These are phyloP conservation scores for Penelope pileata DNA, from an alignment of 2,113 vertebrate species.

Conservation along the genomic window DNA sequence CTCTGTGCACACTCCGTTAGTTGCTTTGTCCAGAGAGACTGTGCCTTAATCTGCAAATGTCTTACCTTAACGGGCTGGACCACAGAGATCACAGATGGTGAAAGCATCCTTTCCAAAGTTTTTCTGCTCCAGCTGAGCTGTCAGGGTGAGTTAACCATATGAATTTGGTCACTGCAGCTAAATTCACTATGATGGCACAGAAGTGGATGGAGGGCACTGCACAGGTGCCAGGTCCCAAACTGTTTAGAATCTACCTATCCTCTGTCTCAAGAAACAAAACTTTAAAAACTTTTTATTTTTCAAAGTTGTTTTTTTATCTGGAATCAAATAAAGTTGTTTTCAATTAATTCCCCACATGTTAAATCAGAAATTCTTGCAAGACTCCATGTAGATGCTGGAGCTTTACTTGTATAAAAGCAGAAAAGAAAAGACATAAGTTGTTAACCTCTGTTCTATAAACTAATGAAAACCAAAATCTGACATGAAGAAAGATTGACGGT, in stretches of 20 bases:
- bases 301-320: neutral
- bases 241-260: neutral
- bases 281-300: neutral
- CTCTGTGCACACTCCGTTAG: neutral
- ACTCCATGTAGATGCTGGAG: neutral
- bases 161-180: neutral
- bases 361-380: neutral
- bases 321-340: neutral
- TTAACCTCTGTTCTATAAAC: neutral
- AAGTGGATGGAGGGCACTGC: neutral
- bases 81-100: neutral
- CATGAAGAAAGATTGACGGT: neutral
- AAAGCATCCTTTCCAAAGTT: neutral
- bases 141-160: neutral
- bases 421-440: too few relatives aligned
- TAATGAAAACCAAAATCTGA: neutral
- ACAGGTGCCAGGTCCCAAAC: neutral
- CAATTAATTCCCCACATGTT: neutral
- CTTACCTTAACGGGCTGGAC: neutral
- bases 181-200: neutral
- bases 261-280: neutral
- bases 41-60: neutral
- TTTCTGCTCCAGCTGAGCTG: neutral
- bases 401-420: neutral
- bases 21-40: neutral